Evolutionary conservation across 2,113 vertebrate species (phyloP).

Genomic region (Ramphastos sulfuratus): DNA sequence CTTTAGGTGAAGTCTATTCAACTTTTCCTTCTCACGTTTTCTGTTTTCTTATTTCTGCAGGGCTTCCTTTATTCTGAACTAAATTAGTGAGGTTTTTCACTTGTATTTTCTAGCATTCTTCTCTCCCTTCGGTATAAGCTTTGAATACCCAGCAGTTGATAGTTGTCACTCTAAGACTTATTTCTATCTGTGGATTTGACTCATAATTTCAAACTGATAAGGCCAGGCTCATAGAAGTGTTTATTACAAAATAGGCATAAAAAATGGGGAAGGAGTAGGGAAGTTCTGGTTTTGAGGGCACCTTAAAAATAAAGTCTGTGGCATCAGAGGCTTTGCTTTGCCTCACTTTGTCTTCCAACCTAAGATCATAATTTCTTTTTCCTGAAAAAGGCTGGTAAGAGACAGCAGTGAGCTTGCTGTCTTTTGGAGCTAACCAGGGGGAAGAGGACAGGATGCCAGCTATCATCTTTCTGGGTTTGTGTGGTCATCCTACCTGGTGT

Average conservation of each 20-base stretch:
- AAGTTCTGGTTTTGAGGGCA: not conserved
- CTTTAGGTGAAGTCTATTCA: no score
- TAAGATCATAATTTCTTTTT: not conserved
- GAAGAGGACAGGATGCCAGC: not conserved
- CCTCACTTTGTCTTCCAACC: not conserved
- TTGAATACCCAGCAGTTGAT: not conserved
- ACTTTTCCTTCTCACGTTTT: not conserved
- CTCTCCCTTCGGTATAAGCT: not conserved
- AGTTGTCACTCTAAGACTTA: not conserved
- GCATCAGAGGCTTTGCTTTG: not conserved
- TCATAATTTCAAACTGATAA: not conserved
- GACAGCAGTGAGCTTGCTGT: not conserved
- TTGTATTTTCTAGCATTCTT: not conserved
- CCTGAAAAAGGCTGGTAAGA: not conserved
- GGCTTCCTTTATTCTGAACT: not conserved
- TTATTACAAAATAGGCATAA: not conserved
- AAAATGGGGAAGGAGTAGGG: no score
- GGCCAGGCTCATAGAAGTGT: not conserved
- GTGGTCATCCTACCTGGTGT: no score
- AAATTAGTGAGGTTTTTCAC: not conserved
- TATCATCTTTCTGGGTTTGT: not conserved
- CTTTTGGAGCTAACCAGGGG: not conserved
- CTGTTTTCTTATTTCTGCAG: not conserved
- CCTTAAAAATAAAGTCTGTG: not conserved
- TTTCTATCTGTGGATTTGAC: rapidly evolving